These are phyloP conservation scores for Karalla daura DNA, from an alignment of 2,797 vertebrate genomes.

Conservation along the genomic window DNA sequence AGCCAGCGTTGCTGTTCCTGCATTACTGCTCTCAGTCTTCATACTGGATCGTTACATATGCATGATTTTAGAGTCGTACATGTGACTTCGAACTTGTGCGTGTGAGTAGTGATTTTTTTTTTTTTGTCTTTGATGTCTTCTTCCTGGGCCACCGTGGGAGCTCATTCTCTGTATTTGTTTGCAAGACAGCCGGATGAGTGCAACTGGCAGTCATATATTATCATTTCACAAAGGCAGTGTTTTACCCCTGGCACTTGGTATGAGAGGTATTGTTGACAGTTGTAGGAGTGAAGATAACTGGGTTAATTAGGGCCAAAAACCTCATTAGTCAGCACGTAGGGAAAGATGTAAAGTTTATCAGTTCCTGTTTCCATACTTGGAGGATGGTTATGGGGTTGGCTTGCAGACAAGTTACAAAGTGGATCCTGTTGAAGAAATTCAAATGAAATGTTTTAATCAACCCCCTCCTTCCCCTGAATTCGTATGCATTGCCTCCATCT, in stretches of 20 bases:
- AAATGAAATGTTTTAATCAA: conserved; percentile 74
- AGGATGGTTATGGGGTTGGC: conserved; percentile 78
- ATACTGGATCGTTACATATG: conserved; percentile 13
- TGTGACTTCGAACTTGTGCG: conserved; percentile 8
- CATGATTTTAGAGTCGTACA: conserved; percentile 27
- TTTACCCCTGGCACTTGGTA: conserved; percentile 61
- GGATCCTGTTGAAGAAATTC: conserved; percentile 72
- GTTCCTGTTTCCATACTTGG: conserved; percentile 78
- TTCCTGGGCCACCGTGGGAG: conserved; percentile 48
- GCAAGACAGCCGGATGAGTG: conserved; percentile 74
- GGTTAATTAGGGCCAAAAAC: conserved; percentile 84
- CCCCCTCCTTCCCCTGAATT: conserved; percentile 2
- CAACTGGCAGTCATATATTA: conserved; percentile 73
- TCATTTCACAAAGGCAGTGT: conserved; percentile 73
- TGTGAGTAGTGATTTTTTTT: conserved; percentile 23
- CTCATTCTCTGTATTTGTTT: conserved; percentile 69
- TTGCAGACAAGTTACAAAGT: conserved; percentile 74
- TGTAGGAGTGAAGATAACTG: conserved; percentile 77
- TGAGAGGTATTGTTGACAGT: conserved; percentile 81
- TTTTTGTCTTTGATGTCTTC: conserved; percentile 62
- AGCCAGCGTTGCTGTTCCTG: background rate
- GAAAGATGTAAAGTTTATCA: conserved; percentile 79
- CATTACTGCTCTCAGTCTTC: conserved; percentile 5
- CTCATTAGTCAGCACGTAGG: conserved; percentile 80
- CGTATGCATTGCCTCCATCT: conserved; percentile 1